Base-by-base conservation (phyloP, 2,797 vertebrate genomes). In the Malurus leucopterus region DNA sequence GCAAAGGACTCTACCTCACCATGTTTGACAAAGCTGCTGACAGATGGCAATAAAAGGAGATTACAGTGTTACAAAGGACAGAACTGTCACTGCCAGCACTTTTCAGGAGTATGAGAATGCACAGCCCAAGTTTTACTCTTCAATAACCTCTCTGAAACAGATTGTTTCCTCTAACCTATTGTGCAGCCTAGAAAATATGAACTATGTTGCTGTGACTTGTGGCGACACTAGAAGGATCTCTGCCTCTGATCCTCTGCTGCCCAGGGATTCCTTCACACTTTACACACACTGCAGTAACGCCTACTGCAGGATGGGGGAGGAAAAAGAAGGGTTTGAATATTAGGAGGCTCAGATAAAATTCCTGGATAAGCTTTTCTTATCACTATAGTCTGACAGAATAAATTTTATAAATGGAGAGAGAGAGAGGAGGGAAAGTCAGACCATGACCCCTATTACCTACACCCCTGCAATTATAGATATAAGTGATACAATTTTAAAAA, bases 391-490 rank as follows among this genome's bases (percentile, higher is more conserved):
- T 68, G 55, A 41, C 22, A 44, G 32, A 78, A 55, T 30, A 32
- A 47, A 41, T 19, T 49, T 41, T 27, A 57, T 5, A 74, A 50
- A 71, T 26, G 21, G 12, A 51, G 23, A 47, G 17, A 70, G 16
- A 71, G 69, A n/a, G 21, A 8, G 53, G 5, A 8, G 6, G 7
- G 30, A 59, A 73, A 81, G 4, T 57, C 43, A 86, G 44, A n/a
- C 34, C 0, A 0, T 43, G 54, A 43, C 3, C 30, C 2, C 17
- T 23, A 19, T 44, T 58, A 24, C 8, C 14, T 24, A 27, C 3
- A 24, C 13, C 8, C n/a, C 6, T 41, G 18, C 11, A 74, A 20
- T 15, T 32, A 30, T 15, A 67, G 44, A 32, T 2, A 1, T 13
- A 58, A 47, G 6, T 1, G 22, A 30, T 36, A 38, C 5, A 12